Conservation (phyloP, 2,797 vertebrate genomes). For the Chelidonichthys spinosus region DNA sequence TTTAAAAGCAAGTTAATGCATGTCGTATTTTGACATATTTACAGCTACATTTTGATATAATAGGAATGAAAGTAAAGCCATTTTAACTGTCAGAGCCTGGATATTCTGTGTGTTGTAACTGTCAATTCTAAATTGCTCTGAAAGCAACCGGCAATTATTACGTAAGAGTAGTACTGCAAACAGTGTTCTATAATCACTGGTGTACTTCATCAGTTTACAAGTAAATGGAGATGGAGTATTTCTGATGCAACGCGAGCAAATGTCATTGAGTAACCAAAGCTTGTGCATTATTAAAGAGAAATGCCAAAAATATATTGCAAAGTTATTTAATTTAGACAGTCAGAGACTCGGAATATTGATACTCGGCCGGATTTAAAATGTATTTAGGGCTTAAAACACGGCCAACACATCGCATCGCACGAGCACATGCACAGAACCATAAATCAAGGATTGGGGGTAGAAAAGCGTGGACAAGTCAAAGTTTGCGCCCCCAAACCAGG, state of each 20-base stretch:
- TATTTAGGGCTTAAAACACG: constrained; percentile 28
- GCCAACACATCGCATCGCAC: not conserved
- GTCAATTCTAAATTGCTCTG: not conserved
- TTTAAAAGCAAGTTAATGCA: not conserved
- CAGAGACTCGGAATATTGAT: constrained; percentile 50
- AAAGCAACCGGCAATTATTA: constrained; percentile 18
- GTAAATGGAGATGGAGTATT: constrained; percentile 21
- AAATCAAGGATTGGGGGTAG: not conserved
- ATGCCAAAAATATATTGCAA: constrained; percentile 31
- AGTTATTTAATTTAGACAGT: constrained; percentile 36
- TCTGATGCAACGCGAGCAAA: constrained; percentile 27
- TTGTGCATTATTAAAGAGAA: constrained; percentile 52
- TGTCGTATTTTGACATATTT: constrained; percentile 7
- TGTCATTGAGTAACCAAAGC: constrained; percentile 29
- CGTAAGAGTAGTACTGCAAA: constrained; percentile 6
- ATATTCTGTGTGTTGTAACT: not conserved
- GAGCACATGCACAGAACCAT: not conserved
- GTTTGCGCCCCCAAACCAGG: not conserved
- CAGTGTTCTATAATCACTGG: constrained; percentile 3
- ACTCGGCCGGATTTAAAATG: constrained; percentile 44
- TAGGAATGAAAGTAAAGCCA: not conserved
- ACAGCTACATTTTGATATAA: not conserved
- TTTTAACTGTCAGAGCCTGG: not conserved
- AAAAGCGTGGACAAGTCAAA: constrained; percentile 9
- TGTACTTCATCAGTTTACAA: constrained; percentile 25